Evolutionary conservation across 1,140 invertebrate species (phyloP).

Genomic region (Lutraria rhynchaena): DNA sequence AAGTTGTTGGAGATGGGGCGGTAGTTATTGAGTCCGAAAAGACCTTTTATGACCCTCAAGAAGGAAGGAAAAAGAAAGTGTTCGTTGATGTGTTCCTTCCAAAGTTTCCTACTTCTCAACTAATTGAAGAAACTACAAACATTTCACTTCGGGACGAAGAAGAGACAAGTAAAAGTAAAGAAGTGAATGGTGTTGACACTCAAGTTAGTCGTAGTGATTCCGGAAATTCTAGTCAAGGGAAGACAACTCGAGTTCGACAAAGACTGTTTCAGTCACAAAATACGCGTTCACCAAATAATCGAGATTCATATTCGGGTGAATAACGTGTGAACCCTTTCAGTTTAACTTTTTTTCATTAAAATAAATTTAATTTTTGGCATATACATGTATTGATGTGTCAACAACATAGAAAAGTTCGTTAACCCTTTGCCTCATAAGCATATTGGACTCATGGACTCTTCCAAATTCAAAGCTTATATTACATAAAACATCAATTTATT

Average conservation of each 20-base stretch:
- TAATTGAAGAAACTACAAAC: slow-evolving; percentile 21
- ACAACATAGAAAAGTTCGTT: too few relatives aligned
- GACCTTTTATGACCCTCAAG: slow-evolving; percentile 40
- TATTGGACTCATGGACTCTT: too few relatives aligned
- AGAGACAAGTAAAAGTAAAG: slow-evolving; percentile 2
- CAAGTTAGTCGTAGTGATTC: slow-evolving; percentile 6
- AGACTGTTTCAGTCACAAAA: background rate
- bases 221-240: slow-evolving; percentile 49
- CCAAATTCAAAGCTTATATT: too few relatives aligned
- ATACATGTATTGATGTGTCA: too few relatives aligned
- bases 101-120: slow-evolving; percentile 47
- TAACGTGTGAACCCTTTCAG: too few relatives aligned
- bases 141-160: background rate
- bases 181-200: background rate
- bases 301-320: too few relatives aligned
- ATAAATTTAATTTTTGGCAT: too few relatives aligned
- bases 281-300: too few relatives aligned
- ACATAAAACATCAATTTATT: too few relatives aligned
- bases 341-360: too few relatives aligned
- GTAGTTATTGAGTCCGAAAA: slow-evolving; percentile 53
- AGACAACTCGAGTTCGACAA: background rate
- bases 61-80: slow-evolving; percentile 59
- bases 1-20: slow-evolving; percentile 26
- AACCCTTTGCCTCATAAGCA: too few relatives aligned
- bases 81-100: slow-evolving; percentile 65